Conservation (phyloP, 2,113 vertebrate genomes). For the Platysteira castanea region DNA sequence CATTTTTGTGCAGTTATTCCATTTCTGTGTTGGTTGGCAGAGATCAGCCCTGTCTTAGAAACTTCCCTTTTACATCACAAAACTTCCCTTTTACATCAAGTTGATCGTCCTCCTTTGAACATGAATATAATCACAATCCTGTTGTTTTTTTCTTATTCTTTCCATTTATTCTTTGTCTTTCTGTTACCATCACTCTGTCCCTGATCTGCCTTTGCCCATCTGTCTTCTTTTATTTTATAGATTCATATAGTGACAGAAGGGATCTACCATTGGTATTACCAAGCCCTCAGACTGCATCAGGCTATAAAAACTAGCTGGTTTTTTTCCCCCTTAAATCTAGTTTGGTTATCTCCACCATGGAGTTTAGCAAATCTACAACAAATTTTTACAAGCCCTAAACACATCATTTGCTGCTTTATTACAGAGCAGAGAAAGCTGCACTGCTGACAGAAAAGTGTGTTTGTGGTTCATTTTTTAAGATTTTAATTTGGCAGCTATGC, state of each 20-base stretch:
- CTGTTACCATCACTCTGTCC: background rate
- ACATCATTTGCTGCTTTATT: background rate
- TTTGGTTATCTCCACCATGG: background rate
- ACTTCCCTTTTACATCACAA: no score
- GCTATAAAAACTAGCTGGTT: background rate
- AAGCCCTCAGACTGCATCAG: background rate
- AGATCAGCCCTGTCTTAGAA: background rate
- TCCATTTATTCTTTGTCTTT: background rate
- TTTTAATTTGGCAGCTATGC: background rate
- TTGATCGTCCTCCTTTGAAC: background rate
- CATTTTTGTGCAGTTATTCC: background rate
- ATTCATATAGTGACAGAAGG: background rate
- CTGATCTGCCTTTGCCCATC: background rate
- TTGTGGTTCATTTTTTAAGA: background rate
- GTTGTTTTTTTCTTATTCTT: background rate
- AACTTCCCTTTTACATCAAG: no score
- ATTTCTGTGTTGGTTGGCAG: background rate
- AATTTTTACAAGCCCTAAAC: background rate
- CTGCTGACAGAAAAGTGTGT: background rate
- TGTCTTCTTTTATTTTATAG: background rate
- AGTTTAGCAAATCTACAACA: background rate
- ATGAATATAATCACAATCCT: background rate
- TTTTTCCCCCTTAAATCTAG: background rate
- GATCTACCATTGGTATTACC: background rate
- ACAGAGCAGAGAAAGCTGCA: background rate